Evolutionary conservation across 1,140 invertebrate species (phyloP), one percentile per base, ranked within the genome.

Genomic region (Gonatopus flavifemur): DNA sequence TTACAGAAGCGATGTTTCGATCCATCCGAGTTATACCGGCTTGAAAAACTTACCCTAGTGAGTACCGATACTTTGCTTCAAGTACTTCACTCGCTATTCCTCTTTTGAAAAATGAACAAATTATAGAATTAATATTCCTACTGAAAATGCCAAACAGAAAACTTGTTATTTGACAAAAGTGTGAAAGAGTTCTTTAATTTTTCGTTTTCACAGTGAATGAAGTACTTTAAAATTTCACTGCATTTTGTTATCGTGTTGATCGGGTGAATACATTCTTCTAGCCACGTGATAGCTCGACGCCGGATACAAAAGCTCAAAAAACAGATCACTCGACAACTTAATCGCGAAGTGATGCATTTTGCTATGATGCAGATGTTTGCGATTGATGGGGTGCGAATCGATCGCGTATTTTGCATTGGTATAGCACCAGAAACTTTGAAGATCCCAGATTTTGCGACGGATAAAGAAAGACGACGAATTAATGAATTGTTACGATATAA

Each of bases 301-400:
- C 66, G 73, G n/a, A 46, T 67, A 3, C 56, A 57, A 12, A 57
- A 53, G 25, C 64, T 39, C 38, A 71, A 61, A 22, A 54, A 46
- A 41, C 56, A 64, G 20, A 64, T 70, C 37, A 64, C 44, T 15
- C 62, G 57, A 4, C 70, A 72, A 20, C n/a, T 77, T 19, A 71
- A 69, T 55, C 62, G 57, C 2, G 70, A 76, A 43, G 64, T 76
- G 36, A 52, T 59, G 39, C 61, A 75, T 45, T 69, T 76, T 10
- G 46, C 67, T 33, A 66, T 72, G 59, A 69, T 69, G 54, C 74
- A 76, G 32, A 51, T 59, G 37, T 62, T 57, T 40, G 74, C 74
- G 19, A 56, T 75, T 22, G 67, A 68, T 15, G 57, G 71, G 18
- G 64, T 74, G 1, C 65, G 63, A 49, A 42, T 76, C 21, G 72